Evolutionary conservation across 2,113 vertebrate genomes (phyloP).

Genomic region (Alectura lathami): DNA sequence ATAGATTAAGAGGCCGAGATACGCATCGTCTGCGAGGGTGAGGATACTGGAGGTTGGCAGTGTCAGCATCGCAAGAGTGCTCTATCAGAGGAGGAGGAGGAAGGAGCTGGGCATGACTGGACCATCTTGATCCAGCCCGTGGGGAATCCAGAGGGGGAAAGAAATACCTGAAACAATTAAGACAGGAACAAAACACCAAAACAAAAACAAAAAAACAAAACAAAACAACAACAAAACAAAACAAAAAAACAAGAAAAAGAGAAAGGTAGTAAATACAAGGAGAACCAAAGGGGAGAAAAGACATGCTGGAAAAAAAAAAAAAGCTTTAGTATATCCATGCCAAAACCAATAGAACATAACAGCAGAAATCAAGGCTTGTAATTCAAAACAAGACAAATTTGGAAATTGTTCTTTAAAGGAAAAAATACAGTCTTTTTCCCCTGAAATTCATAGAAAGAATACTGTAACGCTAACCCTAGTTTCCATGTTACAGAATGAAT

Average conservation of each 20-base stretch:
- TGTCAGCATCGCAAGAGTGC: slow-evolving; percentile 87
- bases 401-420: slow-evolving; percentile 57
- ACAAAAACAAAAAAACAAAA: slow-evolving; percentile 58
- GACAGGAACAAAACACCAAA: slow-evolving; percentile 80
- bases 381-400: slow-evolving; percentile 72
- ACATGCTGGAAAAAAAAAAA: slow-evolving; percentile 76
- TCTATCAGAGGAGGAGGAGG: slow-evolving; percentile 90
- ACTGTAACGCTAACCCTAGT: background rate
- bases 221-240: background rate
- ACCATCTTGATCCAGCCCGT: slow-evolving; percentile 87
- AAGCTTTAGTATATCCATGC: slow-evolving; percentile 78
- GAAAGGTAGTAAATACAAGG: slow-evolving; percentile 80
- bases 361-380: slow-evolving; percentile 72
- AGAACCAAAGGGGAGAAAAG: slow-evolving; percentile 79
- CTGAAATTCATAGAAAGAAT: slow-evolving; percentile 26
- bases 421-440: slow-evolving; percentile 56
- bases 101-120: slow-evolving; percentile 91
- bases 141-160: slow-evolving; percentile 93
- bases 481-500: slow-evolving; percentile 42
- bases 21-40: slow-evolving; percentile 81
- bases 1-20: slow-evolving; percentile 82
- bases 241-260: slow-evolving; percentile 70
- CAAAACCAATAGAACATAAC: slow-evolving; percentile 75
- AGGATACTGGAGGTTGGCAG: slow-evolving; percentile 81
- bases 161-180: slow-evolving; percentile 93